phyloP scores from a whole-genome alignment of 2,113 vertebrate genomes.

The Gambusia holbrooki region DNA sequence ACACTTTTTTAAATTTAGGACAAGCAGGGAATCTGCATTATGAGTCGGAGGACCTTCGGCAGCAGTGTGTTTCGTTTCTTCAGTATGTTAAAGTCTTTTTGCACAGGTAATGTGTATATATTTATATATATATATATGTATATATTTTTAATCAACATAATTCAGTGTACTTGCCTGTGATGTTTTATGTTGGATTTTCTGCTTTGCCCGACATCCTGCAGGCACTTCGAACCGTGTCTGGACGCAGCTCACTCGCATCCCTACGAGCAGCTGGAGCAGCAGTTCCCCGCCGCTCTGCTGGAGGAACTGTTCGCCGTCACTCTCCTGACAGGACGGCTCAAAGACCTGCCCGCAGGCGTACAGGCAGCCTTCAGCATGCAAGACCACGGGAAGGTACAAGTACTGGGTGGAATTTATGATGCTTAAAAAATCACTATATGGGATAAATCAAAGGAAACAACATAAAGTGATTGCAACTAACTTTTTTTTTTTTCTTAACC shows the following conservation, averaged over 20 bases:
- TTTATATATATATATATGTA: not conserved
- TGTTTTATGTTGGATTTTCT: slow-evolving; percentile 1
- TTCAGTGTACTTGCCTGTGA: not conserved
- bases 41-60: slow-evolving; percentile 88
- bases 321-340: slow-evolving; percentile 84
- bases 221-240: slow-evolving; percentile 81
- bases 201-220: slow-evolving; percentile 48
- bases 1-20: slow-evolving; percentile 76
- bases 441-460: not conserved
- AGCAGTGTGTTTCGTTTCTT: slow-evolving; percentile 88
- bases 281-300: slow-evolving; percentile 87
- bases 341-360: slow-evolving; percentile 83
- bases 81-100: slow-evolving; percentile 94
- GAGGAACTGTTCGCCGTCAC: slow-evolving; percentile 89
- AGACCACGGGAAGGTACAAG: slow-evolving; percentile 88
- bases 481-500: not conserved
- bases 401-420: not conserved
- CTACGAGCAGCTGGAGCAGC: slow-evolving; percentile 84
- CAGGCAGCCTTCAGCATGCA: slow-evolving; percentile 86
- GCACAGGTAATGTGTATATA: slow-evolving; percentile 85
- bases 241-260: slow-evolving; percentile 75
- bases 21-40: slow-evolving; percentile 85
- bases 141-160: not conserved
- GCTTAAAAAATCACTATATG: not conserved
- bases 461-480: not conserved